Evolutionary conservation across 2,888 invertebrate genomes (phyloP), one percentile per base, ranked within the genome.

Genomic region (Xestoiulus laeticollis): DNA sequence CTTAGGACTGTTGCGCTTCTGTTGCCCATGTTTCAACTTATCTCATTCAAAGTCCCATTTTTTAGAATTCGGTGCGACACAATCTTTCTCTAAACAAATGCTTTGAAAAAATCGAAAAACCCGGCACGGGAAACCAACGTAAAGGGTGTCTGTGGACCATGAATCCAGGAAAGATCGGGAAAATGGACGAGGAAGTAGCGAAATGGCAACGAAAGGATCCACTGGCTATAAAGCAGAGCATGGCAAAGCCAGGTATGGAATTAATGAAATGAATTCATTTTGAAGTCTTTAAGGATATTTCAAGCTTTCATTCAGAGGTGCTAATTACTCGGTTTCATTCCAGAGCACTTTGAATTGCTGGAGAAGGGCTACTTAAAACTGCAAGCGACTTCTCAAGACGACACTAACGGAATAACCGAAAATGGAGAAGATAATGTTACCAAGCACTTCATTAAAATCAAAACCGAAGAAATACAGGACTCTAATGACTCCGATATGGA

Each of bases 141-240:
- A 93, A 93, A 93, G 94, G 96, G 26, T 99, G 98, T 91, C 93
- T 99, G 90, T 99, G 99, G 99, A 98, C 98, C 14, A 96, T 99
- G 95, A 98, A 98, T 93, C 98, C 98, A 0, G 95, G 96, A 19
- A 98, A 98, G 92, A 95, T 97, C 78, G 94, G 95, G 26, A 99
- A 99, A 93, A 98, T 99, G 98, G 98, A 99, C 90, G 98, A 98
- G 91, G 99, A 99, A 92, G 97, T 99, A 87, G 96, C 96, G 90
- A 99, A 99, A 91, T 99, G 98, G 98, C 96, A 98, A 32, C 95
- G 97, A 90, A 98, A 99, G 92, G 98, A 99, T 93, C 97, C 98
- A 0, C 94, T 95, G 89, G 97, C 97, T 12, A 98, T 98, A 88
- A 95, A 96, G 90, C 96, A 96, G 91, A 97, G 98, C 3, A 98